These are phyloP conservation scores for Vimba vimba DNA, from an alignment of 2,113 vertebrate genomes.

Conservation along the genomic window DNA sequence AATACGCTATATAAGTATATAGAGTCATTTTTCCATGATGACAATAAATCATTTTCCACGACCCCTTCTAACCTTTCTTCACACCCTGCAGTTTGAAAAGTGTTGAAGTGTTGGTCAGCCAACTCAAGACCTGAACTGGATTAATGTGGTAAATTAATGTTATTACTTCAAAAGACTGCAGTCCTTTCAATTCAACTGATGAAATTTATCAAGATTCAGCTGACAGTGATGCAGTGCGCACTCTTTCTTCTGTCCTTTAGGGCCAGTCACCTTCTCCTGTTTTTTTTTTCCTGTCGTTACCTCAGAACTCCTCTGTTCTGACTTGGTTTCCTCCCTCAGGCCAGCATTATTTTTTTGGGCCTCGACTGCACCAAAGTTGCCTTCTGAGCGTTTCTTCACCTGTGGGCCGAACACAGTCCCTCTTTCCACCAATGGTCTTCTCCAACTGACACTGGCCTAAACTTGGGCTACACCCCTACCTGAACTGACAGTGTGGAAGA, in stretches of 20 bases:
- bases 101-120: not conserved
- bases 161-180: constrained; percentile 16
- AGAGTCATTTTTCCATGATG: not conserved
- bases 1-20: not conserved
- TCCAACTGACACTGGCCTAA: not conserved
- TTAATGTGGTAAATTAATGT: not conserved
- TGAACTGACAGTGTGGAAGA: not conserved
- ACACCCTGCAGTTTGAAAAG: not conserved
- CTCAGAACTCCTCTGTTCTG: not conserved
- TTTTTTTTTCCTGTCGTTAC: not conserved
- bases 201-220: constrained; percentile 13
- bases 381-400: constrained; percentile 1
- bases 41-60: constrained; percentile 7
- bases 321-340: not conserved
- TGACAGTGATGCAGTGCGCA: constrained; percentile 39
- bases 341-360: not conserved
- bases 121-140: not conserved
- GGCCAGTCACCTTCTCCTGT: not conserved
- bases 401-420: not conserved
- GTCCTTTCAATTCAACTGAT: constrained; percentile 22
- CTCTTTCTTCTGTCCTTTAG: constrained; percentile 4
- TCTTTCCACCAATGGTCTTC: not conserved
- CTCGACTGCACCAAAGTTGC: not conserved
- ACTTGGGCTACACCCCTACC: not conserved
- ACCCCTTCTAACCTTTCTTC: constrained; percentile 3